phyloP scores from a whole-genome alignment of 2,113 vertebrate genomes.

The Oophaga pumilio region DNA sequence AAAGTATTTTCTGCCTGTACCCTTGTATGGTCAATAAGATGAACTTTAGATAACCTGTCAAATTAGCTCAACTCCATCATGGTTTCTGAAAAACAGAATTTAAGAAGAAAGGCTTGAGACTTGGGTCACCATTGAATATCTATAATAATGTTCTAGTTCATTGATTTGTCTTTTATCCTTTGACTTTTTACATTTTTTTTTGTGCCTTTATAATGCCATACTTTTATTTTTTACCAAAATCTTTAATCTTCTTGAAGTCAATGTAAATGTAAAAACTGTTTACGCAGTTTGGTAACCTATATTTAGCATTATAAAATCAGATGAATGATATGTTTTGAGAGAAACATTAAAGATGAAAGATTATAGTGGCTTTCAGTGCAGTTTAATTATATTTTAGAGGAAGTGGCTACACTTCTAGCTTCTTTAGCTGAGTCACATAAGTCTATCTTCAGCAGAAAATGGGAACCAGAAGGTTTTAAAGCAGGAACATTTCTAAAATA shows the following conservation, averaged over 20 bases:
- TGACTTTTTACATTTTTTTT: not conserved
- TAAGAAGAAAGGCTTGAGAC: not conserved
- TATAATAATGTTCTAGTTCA: not conserved
- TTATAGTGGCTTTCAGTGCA: not conserved
- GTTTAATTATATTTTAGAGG: slow-evolving; percentile 18
- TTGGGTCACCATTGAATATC: not conserved
- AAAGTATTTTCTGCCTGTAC: not conserved
- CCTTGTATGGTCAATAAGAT: not conserved
- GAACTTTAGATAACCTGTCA: not conserved
- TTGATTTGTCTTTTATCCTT: not conserved
- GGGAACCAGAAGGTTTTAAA: not conserved
- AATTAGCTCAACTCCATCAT: not conserved
- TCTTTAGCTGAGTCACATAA: not conserved
- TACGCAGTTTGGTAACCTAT: not conserved
- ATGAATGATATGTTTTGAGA: slow-evolving; percentile 16
- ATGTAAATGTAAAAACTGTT: not conserved
- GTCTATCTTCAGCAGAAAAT: not conserved
- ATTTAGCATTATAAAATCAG: not conserved
- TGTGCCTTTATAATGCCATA: not conserved
- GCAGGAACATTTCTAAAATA: not conserved
- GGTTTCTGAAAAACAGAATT: not conserved
- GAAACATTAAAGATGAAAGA: not conserved
- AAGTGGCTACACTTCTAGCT: not conserved
- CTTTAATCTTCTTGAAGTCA: not conserved
- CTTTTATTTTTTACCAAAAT: not conserved